Percentiles rank a stretch among this genome's conserved stretches.
These are phyloP conservation scores for Fissipunctia ypsillon DNA, from an alignment of 2,888 invertebrate species.

Conservation along the genomic window DNA sequence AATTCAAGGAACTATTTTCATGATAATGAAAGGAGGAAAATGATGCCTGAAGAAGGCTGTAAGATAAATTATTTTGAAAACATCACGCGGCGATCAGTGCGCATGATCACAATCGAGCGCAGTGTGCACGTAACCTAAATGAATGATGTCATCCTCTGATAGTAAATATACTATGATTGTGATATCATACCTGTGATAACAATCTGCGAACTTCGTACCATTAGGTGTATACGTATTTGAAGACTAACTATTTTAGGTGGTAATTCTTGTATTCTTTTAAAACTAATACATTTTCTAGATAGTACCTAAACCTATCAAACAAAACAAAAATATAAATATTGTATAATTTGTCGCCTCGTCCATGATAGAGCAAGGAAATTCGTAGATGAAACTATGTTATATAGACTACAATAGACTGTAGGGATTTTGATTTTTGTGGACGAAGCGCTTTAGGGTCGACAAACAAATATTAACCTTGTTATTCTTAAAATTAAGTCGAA, in stretches of 20 bases:
- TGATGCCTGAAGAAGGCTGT: background rate
- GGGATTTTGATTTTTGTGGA: background rate
- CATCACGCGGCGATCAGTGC: constrained; percentile 34
- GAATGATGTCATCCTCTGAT: constrained; percentile 67
- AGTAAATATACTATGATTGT: constrained; percentile 63
- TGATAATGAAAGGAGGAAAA: constrained; percentile 17
- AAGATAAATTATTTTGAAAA: constrained; percentile 43
- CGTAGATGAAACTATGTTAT: background rate
- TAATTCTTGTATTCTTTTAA: constrained; percentile 4
- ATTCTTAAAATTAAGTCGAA: background rate
- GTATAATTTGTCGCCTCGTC: background rate
- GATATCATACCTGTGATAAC: constrained; percentile 63
- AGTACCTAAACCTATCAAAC: background rate
- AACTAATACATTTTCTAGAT: constrained; percentile 1
- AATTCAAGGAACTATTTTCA: constrained; percentile 10
- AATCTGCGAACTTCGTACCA: constrained; percentile 55
- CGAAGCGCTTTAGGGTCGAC: background rate
- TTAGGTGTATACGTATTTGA: constrained; percentile 17
- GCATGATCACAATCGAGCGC: constrained; percentile 43
- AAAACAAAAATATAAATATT: constrained; percentile 4
- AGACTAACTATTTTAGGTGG: background rate
- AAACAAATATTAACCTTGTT: constrained; percentile 12
- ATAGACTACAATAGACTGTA: background rate
- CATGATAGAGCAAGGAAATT: background rate
- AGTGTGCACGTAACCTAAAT: constrained; percentile 59